Base-by-base conservation (phyloP, 2,888 invertebrate genomes). In the Campoplex nolae region DNA sequence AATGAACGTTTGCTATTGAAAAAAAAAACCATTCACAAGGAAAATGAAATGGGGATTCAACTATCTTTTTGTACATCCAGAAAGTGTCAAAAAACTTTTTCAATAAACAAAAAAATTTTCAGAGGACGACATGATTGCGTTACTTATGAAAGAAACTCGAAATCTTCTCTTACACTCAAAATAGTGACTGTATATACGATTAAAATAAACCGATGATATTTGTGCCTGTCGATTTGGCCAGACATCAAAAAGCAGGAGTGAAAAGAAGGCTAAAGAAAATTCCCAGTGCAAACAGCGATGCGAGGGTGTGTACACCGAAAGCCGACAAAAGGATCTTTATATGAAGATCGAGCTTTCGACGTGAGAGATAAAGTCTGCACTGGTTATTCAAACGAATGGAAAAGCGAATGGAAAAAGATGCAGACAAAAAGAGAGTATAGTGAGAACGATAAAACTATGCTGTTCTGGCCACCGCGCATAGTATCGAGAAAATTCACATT, bases 271-370 rank as follows among this genome's bases (percentile, higher is more conserved):
- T 84, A 84, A 35, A 51, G 51, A 18, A 81, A 88, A 88, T 67
- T 83, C 85, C 86, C 83, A 85, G 80, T 78, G 89, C 88, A 91
- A 91, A 91, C 87, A 90, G 87, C 89, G 45, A 45, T 45, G 73
- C 13, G 48, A 67, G 68, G 28, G 65, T 84, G 58, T 74, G 67
- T 73, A 65, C 67, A 62, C 32, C 58, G 54, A 62, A 74, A 74
- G 70, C 73, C 76, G 58, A 58, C 45, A 42, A 84, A 54, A 76
- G 56, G 35, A n/a, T n/a, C 32, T 71, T 65, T 76, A 32, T 28
- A 70, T 16, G 74, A 73, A 48, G 73, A 68, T 65, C 65, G 32
- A 83, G 58, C 76, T 78, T 78, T 81, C 56, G 54, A 76, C 76
- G 42, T 23, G 70, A 32, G 23, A 73, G 67, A 76, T 81, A 70